phyloP scores from a whole-genome alignment of 1,140 invertebrate genomes.

The Atta texana region DNA sequence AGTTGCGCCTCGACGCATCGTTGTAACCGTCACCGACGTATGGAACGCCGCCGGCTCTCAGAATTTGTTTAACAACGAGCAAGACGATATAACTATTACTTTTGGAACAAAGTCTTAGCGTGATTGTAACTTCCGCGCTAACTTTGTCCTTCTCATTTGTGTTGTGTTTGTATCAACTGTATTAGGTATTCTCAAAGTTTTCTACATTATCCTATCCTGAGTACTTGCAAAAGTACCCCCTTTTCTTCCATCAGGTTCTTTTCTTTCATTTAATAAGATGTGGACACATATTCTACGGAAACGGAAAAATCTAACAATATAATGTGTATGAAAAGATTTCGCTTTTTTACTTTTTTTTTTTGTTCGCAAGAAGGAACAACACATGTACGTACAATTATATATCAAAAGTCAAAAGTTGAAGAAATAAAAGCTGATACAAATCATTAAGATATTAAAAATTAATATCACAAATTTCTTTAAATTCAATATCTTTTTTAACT shows the following conservation, averaged over 20 bases:
- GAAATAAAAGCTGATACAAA: neutral
- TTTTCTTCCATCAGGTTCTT: neutral
- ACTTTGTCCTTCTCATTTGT: conserved; percentile 31
- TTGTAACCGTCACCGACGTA: conserved; percentile 22
- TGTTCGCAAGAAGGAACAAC: neutral
- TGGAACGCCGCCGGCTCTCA: conserved; percentile 13
- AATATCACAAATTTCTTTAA: conserved; percentile 1
- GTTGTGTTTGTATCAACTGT: conserved; percentile 7
- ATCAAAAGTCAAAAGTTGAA: neutral
- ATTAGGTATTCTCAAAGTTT: conserved; percentile 35
- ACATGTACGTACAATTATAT: neutral
- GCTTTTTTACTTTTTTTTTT: neutral
- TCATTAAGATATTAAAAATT: neutral
- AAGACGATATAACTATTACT: conserved; percentile 38
- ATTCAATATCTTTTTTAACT: neutral
- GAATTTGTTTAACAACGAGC: conserved; percentile 57
- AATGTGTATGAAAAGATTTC: conserved; percentile 10
- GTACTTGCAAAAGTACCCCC: conserved; percentile 21
- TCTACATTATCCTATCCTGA: conserved; percentile 9
- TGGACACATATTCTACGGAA: neutral
- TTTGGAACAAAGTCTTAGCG: conserved; percentile 19
- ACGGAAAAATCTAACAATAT: neutral
- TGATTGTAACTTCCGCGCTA: conserved; percentile 45
- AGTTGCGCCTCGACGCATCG: conserved; percentile 20
- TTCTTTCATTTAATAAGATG: conserved; percentile 16